These are phyloP conservation scores for Himantopus leucocephalus DNA, from an alignment of 2,113 vertebrate genomes.

Conservation along the genomic window DNA sequence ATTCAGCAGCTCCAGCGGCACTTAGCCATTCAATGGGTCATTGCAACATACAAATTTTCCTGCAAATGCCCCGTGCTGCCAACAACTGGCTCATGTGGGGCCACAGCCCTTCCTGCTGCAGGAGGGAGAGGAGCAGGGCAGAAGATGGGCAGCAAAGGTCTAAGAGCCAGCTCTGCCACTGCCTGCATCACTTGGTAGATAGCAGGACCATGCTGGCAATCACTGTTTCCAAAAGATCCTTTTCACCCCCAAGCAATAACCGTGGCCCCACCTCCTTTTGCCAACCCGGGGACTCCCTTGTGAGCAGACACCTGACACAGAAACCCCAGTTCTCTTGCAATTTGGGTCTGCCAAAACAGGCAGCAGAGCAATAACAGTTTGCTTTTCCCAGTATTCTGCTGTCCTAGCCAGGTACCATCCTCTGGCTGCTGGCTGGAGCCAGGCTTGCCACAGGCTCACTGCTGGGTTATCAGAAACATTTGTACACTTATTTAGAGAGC, in stretches of 20 bases:
- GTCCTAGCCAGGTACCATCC: neutral
- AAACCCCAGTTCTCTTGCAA: neutral
- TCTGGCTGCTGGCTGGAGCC: neutral
- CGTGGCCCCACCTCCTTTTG: neutral
- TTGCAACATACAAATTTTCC: neutral
- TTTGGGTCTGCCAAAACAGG: neutral
- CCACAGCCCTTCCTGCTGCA: neutral
- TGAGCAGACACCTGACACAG: neutral
- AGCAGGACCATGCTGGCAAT: neutral
- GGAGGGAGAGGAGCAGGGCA: neutral
- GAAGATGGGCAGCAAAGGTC: neutral
- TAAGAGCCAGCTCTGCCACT: neutral
- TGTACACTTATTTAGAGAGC: neutral
- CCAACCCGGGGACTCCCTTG: neutral
- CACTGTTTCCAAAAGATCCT: neutral
- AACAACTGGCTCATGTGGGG: neutral
- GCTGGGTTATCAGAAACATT: neutral
- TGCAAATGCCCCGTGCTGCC: neutral
- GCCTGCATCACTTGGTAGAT: rapidly evolving
- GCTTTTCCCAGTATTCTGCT: neutral
- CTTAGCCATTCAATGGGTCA: rapidly evolving
- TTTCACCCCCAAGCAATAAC: neutral
- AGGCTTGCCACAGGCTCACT: neutral
- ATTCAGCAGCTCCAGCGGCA: neutral
- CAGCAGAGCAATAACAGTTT: neutral